Conservation (phyloP, 2,888 invertebrate genomes). For the Andrena praecox region DNA sequence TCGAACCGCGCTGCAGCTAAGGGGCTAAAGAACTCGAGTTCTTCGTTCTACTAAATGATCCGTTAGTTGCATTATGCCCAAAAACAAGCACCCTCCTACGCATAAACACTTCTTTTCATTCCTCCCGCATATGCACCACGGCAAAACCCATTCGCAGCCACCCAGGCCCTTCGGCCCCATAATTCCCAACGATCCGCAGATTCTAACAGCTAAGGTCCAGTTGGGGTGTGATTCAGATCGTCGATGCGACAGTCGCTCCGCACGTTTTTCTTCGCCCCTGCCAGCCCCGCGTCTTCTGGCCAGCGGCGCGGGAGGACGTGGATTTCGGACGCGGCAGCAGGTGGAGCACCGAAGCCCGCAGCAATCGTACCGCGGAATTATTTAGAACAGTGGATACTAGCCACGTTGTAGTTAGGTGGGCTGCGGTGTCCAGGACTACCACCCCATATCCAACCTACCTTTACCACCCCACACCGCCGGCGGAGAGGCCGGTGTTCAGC, state of each 20-base stretch:
- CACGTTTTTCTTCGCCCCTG: slow-evolving; percentile 26
- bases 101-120: too few species aligned
- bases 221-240: slow-evolving; percentile 45
- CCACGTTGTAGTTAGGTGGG: slow-evolving; percentile 82
- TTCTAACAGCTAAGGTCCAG: slow-evolving; percentile 66
- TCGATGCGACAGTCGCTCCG: slow-evolving; percentile 27
- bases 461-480: slow-evolving; percentile 71
- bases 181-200: not conserved
- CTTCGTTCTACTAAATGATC: too few species aligned
- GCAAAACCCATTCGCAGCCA: too few species aligned
- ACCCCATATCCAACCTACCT: slow-evolving; percentile 80
- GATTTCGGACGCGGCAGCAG: slow-evolving; percentile 72
- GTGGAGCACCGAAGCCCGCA: slow-evolving; percentile 79
- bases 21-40: too few species aligned
- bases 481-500: slow-evolving; percentile 70
- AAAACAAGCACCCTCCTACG: too few species aligned
- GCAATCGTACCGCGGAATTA: slow-evolving; percentile 84
- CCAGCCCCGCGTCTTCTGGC: slow-evolving; percentile 5
- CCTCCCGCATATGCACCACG: too few species aligned
- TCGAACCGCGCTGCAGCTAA: not conserved
- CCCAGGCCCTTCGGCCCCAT: too few species aligned
- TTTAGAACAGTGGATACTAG: slow-evolving; percentile 83
- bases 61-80: too few species aligned
- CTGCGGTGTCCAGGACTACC: slow-evolving; percentile 82
- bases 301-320: slow-evolving; percentile 45